Evolutionary conservation across 2,888 invertebrate species (phyloP).

Genomic region (Acrobasis repandana): DNA sequence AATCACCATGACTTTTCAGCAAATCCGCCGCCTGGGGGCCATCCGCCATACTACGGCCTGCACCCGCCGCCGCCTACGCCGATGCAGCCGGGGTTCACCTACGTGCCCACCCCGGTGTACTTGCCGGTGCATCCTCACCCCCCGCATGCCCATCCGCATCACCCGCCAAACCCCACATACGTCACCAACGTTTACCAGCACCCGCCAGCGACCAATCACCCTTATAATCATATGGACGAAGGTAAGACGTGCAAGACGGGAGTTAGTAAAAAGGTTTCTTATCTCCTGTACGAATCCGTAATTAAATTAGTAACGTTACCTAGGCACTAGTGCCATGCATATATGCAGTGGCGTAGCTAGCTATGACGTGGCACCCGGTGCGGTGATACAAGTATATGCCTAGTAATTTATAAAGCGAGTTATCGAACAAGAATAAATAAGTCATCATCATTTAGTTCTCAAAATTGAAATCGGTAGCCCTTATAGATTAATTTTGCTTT

Average conservation of each 20-base stretch:
- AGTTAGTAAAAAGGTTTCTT: too few relatives aligned
- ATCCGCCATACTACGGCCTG: slow-evolving; percentile 37
- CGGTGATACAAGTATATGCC: too few relatives aligned
- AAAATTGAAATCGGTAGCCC: too few relatives aligned
- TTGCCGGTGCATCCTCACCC: slow-evolving; percentile 62
- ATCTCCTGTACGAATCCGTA: too few relatives aligned
- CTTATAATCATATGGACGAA: slow-evolving; percentile 41
- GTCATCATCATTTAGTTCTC: too few relatives aligned
- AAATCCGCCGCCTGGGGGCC: slow-evolving; percentile 47
- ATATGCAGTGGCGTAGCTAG: too few relatives aligned
- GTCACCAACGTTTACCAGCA: slow-evolving; percentile 60
- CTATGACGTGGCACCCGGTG: too few relatives aligned
- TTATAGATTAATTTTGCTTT: too few relatives aligned
- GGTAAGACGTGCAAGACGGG: slow-evolving; percentile 8
- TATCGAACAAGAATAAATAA: too few relatives aligned
- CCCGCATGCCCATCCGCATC: slow-evolving; percentile 40
- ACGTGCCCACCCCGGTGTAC: slow-evolving; percentile 65
- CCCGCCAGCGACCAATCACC: slow-evolving; percentile 38
- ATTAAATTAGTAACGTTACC: too few relatives aligned
- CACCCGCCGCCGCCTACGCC: slow-evolving; percentile 40
- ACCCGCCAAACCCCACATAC: slow-evolving; percentile 48
- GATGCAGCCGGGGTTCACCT: slow-evolving; percentile 43
- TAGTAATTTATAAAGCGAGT: too few relatives aligned
- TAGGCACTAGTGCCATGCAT: too few relatives aligned
- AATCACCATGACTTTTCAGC: slow-evolving; percentile 29